Evolutionary conservation across 53 echinoderm and acorn worm genomes (phyloP).

Genomic region (Paelopatides confundens): DNA sequence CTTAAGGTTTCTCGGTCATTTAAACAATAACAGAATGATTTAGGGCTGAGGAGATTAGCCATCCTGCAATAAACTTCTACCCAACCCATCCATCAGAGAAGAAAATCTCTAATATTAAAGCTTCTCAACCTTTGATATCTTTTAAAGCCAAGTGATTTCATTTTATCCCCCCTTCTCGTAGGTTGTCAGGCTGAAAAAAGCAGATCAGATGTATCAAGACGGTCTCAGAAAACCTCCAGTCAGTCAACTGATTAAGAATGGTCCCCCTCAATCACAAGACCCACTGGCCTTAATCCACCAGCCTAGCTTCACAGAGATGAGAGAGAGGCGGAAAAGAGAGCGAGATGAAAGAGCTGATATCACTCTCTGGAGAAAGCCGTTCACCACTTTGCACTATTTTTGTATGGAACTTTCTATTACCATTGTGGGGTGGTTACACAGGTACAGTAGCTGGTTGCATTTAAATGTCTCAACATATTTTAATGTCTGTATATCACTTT

Average conservation of each 20-base stretch:
- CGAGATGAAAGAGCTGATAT: constrained; percentile 84
- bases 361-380: constrained; percentile 75
- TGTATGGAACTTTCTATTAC: constrained; percentile 82
- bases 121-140: background rate
- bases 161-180: constrained; percentile 6
- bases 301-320: constrained; percentile 64
- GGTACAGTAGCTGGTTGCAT: too few species aligned
- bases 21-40: too few species aligned
- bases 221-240: constrained; percentile 77
- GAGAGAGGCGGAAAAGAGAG: constrained; percentile 72
- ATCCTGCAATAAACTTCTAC: too few species aligned
- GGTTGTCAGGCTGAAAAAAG: constrained; percentile 78
- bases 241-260: constrained; percentile 81
- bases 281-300: constrained; percentile 28
- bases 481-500: too few species aligned
- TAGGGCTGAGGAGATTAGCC: too few species aligned
- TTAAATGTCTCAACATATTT: too few species aligned
- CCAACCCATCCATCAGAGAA: too few species aligned
- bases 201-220: constrained; percentile 88
- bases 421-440: constrained; percentile 90
- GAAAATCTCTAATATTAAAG: too few species aligned
- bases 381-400: constrained; percentile 81
- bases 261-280: constrained; percentile 46
- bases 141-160: background rate
- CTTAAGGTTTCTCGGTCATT: too few species aligned